A percentile compares a stretch with the other conserved stretches of the same genome.
phyloP scores from a whole-genome alignment of 2,797 vertebrate genomes.

The Thripadectes ignobilis region DNA sequence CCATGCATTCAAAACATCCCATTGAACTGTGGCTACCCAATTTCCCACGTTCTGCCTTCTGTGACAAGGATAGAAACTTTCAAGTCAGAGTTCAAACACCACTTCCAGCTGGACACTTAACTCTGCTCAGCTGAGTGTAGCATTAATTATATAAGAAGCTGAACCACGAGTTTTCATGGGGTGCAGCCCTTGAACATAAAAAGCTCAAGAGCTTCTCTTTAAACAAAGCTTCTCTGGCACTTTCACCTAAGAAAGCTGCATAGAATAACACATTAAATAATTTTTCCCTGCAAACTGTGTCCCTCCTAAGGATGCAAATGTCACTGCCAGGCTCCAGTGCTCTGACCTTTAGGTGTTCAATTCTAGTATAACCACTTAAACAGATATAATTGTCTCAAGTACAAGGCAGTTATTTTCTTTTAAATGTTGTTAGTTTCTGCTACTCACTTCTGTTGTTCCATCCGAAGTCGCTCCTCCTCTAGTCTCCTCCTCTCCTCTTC shows the following conservation, averaged over 20 bases:
- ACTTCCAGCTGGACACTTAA: background rate
- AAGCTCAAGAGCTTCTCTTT: background rate
- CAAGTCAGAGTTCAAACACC: background rate
- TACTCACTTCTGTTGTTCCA: constrained; percentile 97
- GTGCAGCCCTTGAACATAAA: background rate
- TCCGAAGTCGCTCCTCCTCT: constrained; percentile 91
- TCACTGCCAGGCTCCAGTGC: background rate
- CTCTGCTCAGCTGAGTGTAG: background rate
- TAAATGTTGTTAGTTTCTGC: background rate
- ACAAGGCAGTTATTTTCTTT: background rate
- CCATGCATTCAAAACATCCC: background rate
- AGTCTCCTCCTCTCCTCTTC: constrained; percentile 89
- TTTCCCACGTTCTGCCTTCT: background rate
- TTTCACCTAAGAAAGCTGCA: background rate
- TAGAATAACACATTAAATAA: background rate
- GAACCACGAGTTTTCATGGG: background rate
- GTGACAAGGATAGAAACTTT: background rate
- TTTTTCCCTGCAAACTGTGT: background rate
- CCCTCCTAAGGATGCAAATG: background rate
- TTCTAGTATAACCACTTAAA: background rate
- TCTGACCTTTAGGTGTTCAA: background rate
- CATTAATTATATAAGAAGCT: background rate
- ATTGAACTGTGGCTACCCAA: background rate
- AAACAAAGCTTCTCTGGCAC: background rate
- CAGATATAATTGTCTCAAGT: background rate